Evolutionary conservation across 2,797 vertebrate species (phyloP).

Genomic region (Notolepis coatsorum): DNA sequence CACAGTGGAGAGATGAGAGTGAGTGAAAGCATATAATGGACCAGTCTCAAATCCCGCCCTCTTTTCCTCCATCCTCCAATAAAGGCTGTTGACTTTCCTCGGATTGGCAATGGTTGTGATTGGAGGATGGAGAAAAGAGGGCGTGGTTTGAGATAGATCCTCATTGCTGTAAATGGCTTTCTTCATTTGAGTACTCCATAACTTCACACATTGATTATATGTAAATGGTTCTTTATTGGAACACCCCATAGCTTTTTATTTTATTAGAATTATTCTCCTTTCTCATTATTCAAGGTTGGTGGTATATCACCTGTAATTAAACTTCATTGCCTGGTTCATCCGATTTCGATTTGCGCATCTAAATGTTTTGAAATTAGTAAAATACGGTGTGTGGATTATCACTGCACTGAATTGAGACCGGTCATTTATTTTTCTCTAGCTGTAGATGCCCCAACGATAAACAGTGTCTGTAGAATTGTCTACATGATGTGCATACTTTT

Average conservation of each 20-base stretch:
- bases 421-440: conserved; percentile 12
- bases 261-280: conserved; percentile 16
- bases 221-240: conserved; percentile 42
- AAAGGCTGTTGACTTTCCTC: too few species aligned
- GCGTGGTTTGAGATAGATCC: too few species aligned
- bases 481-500: conserved; percentile 56
- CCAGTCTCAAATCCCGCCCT: too few species aligned
- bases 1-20: too few species aligned
- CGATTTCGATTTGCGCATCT: conserved; percentile 13
- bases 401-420: conserved; percentile 11
- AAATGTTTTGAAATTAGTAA: conserved; percentile 36
- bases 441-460: conserved; percentile 48
- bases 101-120: too few species aligned
- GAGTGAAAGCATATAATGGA: too few species aligned
- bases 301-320: conserved; percentile 38
- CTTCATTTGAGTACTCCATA: conserved; percentile 30
- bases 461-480: conserved; percentile 57
- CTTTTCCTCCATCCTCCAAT: too few species aligned
- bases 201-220: too few species aligned
- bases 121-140: too few species aligned
- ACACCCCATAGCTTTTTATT: neutral
- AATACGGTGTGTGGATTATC: conserved; percentile 36
- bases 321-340: conserved; percentile 9
- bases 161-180: conserved; percentile 55
- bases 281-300: conserved; percentile 5